Evolutionary conservation across 2,888 invertebrate genomes (phyloP), one percentile per base, ranked within the genome.

Genomic region (Hypena proboscidalis): DNA sequence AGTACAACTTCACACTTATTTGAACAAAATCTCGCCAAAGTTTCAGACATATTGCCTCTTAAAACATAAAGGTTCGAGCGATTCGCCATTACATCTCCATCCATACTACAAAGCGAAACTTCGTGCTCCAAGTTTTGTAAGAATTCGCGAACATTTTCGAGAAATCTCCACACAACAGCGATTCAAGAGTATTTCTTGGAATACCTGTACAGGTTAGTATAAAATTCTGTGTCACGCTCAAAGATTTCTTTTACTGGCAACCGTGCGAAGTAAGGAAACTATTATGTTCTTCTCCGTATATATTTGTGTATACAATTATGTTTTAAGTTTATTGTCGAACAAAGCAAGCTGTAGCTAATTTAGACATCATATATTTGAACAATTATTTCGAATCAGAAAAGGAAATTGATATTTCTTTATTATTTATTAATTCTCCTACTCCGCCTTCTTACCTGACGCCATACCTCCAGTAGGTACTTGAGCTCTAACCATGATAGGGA

Each of bases 131-230:
- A 63, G 32, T 47, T 50, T 41, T 42, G 30, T 37, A 39, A 50
- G 43, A 50, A 59, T 48, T 56, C 50, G 15, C 19, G 21, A 41
- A 48, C 42, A 36, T 50, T 47, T 61, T 30, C 45, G 11, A 32
- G 47, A 46, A 56, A 56, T 41, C 36, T 44, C 39, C 34, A 19
- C 47, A 43, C 32, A 44, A 40, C 41, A 39, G 21, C 14, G 38
- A 42, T 50, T 48, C 31, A 20, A n/a, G 25, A 19, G 37, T 27
- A 44, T 43, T 44, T 43, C 30, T 19, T 33, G 34, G 37, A 59
- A 47, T 55, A 58, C 35, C 17, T 33, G 29, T 8, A 2, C 17
- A 4, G 9, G 13, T 38, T 27, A 15, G 32, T 33, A 36, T 27
- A 37, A 44, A 47, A 44, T 46, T 55, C 29, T 43, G 44, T 36